Base-by-base conservation (phyloP, 2,113 vertebrate genomes). In the Coreoperca whiteheadi region DNA sequence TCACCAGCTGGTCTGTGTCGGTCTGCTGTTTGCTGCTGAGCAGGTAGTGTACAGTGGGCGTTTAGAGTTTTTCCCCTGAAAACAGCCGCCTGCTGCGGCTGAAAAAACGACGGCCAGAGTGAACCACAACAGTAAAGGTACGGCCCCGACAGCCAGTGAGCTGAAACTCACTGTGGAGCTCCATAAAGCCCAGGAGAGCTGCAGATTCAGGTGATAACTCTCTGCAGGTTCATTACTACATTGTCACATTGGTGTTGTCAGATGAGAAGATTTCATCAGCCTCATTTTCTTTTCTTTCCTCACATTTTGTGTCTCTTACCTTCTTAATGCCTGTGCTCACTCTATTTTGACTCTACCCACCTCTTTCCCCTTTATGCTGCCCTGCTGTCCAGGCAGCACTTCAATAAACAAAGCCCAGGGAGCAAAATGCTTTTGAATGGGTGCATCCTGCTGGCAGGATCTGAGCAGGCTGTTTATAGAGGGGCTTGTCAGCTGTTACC, bases 401-500 rank as follows among this genome's bases (percentile, higher is more conserved):
- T 93, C 89, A 84, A 88, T 87, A 94, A 95, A 94, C 93, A 95
- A 93, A 93, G 90, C 8, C 81, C 74, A 32, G 68, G 53, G 81
- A 90, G 87, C 83, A 85, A 85, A 91, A 81, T 83, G 89, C 87
- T 74, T 74, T 87, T 92, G 89, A 94, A 91, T 93, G 89, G 91
- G 41, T 53, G 85, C 79, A 59, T 91, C 94, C 93, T 91, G 94
- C 94, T 94, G 92, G 79, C 85, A 92, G 88, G 94, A 94, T 93
- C 93, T 94, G 89, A 94, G 87, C 85, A 80, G 89, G 77, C 87
- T 95, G 94, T 95, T 95, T 94, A 89, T 81, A 37, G 90, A 95
- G 92, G 90, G 81, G 85, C 92, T 91, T 91, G 95, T 95, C 92
- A 92, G 91, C 93, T 94, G 91, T 91, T 91, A 88, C 90, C 84